Evolutionary conservation across 2,888 invertebrate genomes (phyloP).

Genomic region (Desoria tigrina): DNA sequence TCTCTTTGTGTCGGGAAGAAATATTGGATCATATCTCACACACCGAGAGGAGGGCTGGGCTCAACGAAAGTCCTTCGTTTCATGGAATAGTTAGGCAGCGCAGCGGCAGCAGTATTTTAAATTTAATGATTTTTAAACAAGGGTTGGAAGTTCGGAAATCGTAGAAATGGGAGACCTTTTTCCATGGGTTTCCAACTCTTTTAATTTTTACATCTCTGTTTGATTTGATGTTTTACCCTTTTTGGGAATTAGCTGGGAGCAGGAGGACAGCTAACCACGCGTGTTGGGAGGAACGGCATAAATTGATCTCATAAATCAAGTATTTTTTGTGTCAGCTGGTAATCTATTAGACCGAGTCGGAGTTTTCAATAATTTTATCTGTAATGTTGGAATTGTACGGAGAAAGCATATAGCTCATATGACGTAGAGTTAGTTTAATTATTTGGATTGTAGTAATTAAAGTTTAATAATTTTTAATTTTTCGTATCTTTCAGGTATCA

Average conservation of each 20-base stretch:
- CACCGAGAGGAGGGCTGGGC: too few relatives aligned
- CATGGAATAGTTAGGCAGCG: constrained; percentile 11
- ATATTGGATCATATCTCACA: too few relatives aligned
- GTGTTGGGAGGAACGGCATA: background rate
- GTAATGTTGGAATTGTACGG: too few relatives aligned
- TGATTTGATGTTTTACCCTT: background rate
- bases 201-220: constrained; percentile 1
- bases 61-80: too few relatives aligned
- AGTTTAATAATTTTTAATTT: background rate
- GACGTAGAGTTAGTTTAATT: too few relatives aligned
- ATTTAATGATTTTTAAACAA: constrained; percentile 24
- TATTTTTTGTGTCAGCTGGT: background rate
- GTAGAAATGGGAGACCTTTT: constrained; percentile 6
- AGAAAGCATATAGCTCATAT: too few relatives aligned
- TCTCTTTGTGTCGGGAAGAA: background rate
- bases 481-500: background rate
- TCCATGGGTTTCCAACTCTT: background rate
- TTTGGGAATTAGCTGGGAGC: background rate
- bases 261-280: background rate
- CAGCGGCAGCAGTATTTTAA: constrained; percentile 11
- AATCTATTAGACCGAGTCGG: too few relatives aligned
- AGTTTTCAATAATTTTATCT: too few relatives aligned
- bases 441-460: too few relatives aligned
- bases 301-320: constrained; percentile 2
- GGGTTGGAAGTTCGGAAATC: constrained; percentile 18